phyloP scores from a whole-genome alignment of 2,888 invertebrate species.

The Lepidocyrtinus sp. region DNA sequence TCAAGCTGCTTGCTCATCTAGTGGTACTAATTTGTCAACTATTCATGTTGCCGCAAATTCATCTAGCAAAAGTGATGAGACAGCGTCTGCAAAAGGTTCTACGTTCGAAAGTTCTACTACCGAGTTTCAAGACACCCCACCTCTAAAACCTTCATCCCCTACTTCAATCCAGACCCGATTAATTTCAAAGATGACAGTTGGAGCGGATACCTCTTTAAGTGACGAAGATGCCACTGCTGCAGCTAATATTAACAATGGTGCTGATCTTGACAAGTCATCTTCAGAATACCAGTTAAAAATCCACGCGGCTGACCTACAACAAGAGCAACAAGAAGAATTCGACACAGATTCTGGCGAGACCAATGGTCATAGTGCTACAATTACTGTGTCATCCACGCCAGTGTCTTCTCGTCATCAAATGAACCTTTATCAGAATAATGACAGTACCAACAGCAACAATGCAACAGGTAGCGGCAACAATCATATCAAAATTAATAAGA shows the following conservation, averaged over 20 bases:
- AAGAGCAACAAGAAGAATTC: not conserved
- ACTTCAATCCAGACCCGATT: not conserved
- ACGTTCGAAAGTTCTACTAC: not conserved
- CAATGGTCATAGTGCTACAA: conserved; percentile 2
- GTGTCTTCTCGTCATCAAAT: conserved; percentile 20
- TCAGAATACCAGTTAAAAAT: conserved; percentile 50
- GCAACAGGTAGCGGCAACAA: conserved; percentile 37
- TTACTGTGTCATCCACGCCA: conserved; percentile 13
- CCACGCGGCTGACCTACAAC: conserved; percentile 48
- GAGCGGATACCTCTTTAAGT: not conserved
- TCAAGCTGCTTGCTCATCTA: conserved; percentile 13
- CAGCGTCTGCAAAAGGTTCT: not conserved
- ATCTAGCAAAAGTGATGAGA: not conserved
- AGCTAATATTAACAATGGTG: conserved; percentile 4
- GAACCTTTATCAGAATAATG: conserved; percentile 41
- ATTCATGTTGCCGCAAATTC: conserved; percentile 40
- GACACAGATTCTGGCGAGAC: conserved; percentile 18
- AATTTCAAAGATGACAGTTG: conserved; percentile 37
- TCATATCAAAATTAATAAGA: conserved; percentile 59
- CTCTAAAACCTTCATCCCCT: conserved; percentile 21
- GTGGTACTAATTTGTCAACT: conserved; percentile 28
- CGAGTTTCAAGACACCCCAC: conserved; percentile 11
- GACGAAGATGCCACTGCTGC: conserved; percentile 14
- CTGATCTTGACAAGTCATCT: conserved; percentile 17
- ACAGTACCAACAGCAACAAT: conserved; percentile 38